phyloP scores from a whole-genome alignment of 2,888 invertebrate species.

The Xanthorhoe designata region DNA sequence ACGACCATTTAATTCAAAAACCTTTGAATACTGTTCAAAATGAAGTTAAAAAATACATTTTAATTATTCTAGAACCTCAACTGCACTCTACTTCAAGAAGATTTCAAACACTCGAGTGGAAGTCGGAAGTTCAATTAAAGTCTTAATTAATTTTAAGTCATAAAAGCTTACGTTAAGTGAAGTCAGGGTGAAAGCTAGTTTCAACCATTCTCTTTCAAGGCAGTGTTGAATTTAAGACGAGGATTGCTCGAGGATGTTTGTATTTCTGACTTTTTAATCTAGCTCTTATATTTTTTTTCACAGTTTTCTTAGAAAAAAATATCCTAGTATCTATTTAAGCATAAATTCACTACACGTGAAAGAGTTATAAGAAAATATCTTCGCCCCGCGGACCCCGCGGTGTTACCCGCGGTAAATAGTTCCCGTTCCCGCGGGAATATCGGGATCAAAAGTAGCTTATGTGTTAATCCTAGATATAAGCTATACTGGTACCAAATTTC shows the following conservation, averaged over 20 bases:
- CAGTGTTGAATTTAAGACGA: slow-evolving; percentile 38
- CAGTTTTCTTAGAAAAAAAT: too few relatives aligned
- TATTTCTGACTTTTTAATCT: not conserved
- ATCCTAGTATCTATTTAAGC: too few relatives aligned
- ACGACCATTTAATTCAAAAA: too few relatives aligned
- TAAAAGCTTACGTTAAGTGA: slow-evolving; percentile 35
- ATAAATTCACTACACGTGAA: too few relatives aligned
- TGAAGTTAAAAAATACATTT: slow-evolving; percentile 37
- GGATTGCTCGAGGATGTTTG: slow-evolving; percentile 2
- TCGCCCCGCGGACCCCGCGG: too few relatives aligned
- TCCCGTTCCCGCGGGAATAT: too few relatives aligned
- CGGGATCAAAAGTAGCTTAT: too few relatives aligned
- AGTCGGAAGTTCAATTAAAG: slow-evolving; percentile 40
- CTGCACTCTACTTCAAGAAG: slow-evolving; percentile 34
- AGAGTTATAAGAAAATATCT: too few relatives aligned
- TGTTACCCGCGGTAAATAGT: too few relatives aligned
- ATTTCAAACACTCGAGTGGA: slow-evolving; percentile 36
- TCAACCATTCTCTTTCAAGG: slow-evolving; percentile 39
- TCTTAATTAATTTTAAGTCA: slow-evolving; percentile 42
- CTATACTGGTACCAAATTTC: too few relatives aligned
- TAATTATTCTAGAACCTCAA: slow-evolving; percentile 15
- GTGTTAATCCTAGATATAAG: too few relatives aligned
- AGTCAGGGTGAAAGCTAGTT: slow-evolving; percentile 41
- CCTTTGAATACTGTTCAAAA: slow-evolving; percentile 12
- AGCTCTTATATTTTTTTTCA: not conserved